Evolutionary conservation across 2,797 vertebrate genomes (phyloP), one percentile per base, ranked within the genome.

Genomic region (Megalops cyprinoides): DNA sequence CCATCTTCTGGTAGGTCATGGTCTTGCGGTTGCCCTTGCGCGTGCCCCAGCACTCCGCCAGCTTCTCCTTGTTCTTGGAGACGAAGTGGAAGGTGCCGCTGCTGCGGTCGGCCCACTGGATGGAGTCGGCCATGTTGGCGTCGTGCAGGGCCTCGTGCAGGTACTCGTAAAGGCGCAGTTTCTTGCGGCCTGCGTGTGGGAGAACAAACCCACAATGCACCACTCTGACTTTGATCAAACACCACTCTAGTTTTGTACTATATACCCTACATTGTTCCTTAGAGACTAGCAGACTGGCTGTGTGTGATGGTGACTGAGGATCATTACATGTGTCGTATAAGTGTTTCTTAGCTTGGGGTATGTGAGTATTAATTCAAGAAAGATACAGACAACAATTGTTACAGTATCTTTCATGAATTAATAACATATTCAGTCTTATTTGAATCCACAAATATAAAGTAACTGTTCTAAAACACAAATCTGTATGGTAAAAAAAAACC

Each of bases 1-100:
- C 98, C 98, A 99, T 98, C 93, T 99, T 99, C 93, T 99, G 98
- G 53, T 99, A 99, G 51, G 98, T 99, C 98, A 99, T 99, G 87
- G 96, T 96, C 91, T 99, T 99, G 84, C 97, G 96, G 91, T 99
- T 99, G 84, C 98, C 98, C 85, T 99, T 99, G 83, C 97, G 95
- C 85, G 97, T 95, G 69, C 98, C 98, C 98, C 98, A 99, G 83
- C 96, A 93, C 90, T 99, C 96, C 0, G 98, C 98, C 87, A 99
- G 93, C 91, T 95, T 97, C 90, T 99, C 98, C 87, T 99, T 99
- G 92, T 99, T 98, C 91, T 99, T 99, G 34, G 98, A 99, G 84
- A 99, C 89, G 85, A 99, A 99, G 90, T 99, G 98, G 89, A 99
- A 99, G 86, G 96, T 92, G 18, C 98, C 98, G 3, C 90, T 97